Base-by-base conservation (phyloP, 2,888 invertebrate species). In the Pyrocoelia pectoralis region DNA sequence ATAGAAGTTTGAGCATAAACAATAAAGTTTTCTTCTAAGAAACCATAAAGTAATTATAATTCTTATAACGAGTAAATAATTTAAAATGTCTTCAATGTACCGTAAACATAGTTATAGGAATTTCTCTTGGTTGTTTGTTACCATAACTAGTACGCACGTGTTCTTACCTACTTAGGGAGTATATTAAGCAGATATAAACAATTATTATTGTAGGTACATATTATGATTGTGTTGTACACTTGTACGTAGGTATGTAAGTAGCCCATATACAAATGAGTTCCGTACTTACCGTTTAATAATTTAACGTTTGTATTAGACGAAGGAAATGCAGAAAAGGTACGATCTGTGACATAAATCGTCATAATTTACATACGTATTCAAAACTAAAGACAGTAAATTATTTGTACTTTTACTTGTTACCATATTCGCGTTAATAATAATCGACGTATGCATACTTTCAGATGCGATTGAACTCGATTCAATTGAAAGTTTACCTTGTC, bases 101-200 rank as follows among this genome's bases (percentile, higher is more conserved):
- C 61, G 61, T 57, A 61, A 61, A 54, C 61, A 51, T 62, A 66
- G 68, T 68, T 69, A 68, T 63, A 61, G 55, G 67, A 67, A 68
- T 70, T 67, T 70, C 70, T 70, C 60, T 66, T 63, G 60, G 66
- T 66, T 54, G 50, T 33, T 33, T 24, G 24, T 61, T 60, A 57
- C 66, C 65, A 65, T 68, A 68, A 65, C 66, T 61, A 58, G 68
- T 50, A 60, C 66, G 69, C 71, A 71, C 71, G 71, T 70, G 71
- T 70, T 63, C 70, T 28, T 56, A 41, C 68, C 68, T 65, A 64
- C 38, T 66, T 68, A 19, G 64, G 65, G 53, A 40, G 13, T 4
- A 43, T 33, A 33, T 24, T 24, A n/a, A 24, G 24, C 8, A 33
- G 33, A 15, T 43, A 43, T 15, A 15, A 13, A 40, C 5, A 43